These are phyloP conservation scores for Heloderma charlesbogerti DNA, from an alignment of 2,113 vertebrate species.

Conservation along the genomic window DNA sequence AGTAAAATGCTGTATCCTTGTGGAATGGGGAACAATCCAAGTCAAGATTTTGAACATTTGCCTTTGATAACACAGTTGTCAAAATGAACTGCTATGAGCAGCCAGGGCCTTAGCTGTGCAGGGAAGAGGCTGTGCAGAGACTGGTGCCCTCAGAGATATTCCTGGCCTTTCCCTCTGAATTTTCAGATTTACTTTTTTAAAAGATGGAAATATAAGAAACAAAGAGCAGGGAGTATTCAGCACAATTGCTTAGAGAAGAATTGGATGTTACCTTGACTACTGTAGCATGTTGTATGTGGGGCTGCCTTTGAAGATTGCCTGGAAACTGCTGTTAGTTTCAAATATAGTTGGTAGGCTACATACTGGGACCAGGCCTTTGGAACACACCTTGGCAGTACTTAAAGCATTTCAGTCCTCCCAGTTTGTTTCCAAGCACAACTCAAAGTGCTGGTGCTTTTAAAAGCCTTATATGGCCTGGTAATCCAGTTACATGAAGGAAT, in stretches of 20 bases:
- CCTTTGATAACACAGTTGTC: not conserved
- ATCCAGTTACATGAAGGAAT: too few relatives aligned
- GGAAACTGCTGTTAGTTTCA: not conserved
- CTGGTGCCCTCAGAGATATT: not conserved
- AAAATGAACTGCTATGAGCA: not conserved
- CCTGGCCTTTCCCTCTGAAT: too few relatives aligned
- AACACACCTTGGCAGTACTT: not conserved
- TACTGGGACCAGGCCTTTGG: not conserved
- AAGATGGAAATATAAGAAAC: not conserved
- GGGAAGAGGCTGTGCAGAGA: not conserved
- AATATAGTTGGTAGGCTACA: not conserved
- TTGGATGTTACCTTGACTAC: not conserved
- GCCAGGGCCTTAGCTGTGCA: not conserved
- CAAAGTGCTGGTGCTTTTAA: not conserved
- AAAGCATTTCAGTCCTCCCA: not conserved
- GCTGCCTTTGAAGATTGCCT: too few relatives aligned
- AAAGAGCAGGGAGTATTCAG: not conserved
- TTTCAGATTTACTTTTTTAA: not conserved
- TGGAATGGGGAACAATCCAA: not conserved
- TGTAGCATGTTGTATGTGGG: not conserved
- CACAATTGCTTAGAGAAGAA: not conserved
- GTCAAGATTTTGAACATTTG: constrained; percentile 5
- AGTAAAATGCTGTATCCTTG: not conserved
- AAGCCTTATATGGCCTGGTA: too few relatives aligned
- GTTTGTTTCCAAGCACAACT: not conserved